Conservation (phyloP, 2,888 invertebrate species). For the Adela reaumurella region DNA sequence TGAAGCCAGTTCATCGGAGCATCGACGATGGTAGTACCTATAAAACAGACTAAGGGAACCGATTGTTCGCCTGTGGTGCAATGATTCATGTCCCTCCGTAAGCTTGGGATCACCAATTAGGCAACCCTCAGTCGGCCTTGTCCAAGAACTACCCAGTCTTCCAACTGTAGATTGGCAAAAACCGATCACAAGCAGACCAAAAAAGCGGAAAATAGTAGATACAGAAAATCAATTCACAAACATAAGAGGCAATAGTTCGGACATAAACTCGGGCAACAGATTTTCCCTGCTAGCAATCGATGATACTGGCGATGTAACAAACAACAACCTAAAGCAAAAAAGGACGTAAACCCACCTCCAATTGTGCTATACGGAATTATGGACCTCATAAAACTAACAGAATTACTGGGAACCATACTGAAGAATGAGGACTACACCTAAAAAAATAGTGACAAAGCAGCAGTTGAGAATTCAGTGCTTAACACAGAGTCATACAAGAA, state of each 20-base stretch:
- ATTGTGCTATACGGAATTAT: not conserved
- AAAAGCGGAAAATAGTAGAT: no score
- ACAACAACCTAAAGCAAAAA: not conserved
- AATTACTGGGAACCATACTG: not conserved
- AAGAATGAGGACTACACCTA: not conserved
- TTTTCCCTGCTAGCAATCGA: not conserved
- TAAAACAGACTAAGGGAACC: no score
- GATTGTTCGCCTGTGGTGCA: no score
- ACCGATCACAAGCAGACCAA: no score
- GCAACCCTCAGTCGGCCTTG: no score
- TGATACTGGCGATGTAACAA: not conserved
- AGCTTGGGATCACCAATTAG: no score
- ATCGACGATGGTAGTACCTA: no score
- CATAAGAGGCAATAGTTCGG: not conserved
- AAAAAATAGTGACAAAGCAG: not conserved
- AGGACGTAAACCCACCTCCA: not conserved
- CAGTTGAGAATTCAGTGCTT: not conserved
- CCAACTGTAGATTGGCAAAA: no score
- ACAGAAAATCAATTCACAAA: not conserved
- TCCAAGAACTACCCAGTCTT: no score
- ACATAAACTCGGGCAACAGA: not conserved
- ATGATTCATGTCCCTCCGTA: no score
- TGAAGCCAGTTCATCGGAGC: no score
- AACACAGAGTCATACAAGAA: constrained; percentile 8
- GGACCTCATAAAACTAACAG: not conserved